These are phyloP conservation scores for Apocheima hispidaria DNA, from an alignment of 2,888 invertebrate species.

Conservation along the genomic window DNA sequence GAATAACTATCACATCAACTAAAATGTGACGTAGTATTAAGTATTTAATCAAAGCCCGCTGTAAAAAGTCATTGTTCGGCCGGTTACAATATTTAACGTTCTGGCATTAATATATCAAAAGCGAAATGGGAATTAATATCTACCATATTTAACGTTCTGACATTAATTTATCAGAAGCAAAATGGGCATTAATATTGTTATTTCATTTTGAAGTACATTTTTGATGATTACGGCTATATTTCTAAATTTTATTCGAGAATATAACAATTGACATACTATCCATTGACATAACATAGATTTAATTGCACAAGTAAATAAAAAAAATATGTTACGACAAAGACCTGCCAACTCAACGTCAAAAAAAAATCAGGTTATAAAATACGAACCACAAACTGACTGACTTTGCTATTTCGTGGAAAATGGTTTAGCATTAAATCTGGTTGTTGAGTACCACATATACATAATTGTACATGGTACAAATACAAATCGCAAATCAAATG, in stretches of 20 bases:
- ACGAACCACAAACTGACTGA: background rate
- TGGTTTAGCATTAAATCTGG: constrained; percentile 1
- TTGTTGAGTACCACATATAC: background rate
- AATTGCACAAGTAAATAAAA: no score
- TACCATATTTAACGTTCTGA: constrained; percentile 18
- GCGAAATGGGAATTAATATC: constrained; percentile 10
- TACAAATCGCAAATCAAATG: no score
- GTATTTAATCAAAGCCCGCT: constrained; percentile 15
- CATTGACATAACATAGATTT: background rate
- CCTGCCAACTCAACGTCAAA: background rate
- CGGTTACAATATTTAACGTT: constrained; percentile 19
- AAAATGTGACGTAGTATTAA: constrained; percentile 15
- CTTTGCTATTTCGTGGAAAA: no score
- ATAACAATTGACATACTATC: background rate
- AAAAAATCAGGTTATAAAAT: background rate
- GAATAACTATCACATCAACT: constrained; percentile 14
- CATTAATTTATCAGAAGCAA: constrained; percentile 15
- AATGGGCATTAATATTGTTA: constrained; percentile 15
- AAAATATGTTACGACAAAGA: background rate
- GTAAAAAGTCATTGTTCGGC: constrained; percentile 12
- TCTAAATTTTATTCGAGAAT: background rate
- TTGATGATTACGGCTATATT: background rate
- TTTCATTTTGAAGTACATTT: constrained; percentile 18
- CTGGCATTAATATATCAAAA: constrained; percentile 11
- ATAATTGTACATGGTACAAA: no score